Base-by-base conservation (phyloP, 1,140 invertebrate species). In the Drosophila ficusphila region DNA sequence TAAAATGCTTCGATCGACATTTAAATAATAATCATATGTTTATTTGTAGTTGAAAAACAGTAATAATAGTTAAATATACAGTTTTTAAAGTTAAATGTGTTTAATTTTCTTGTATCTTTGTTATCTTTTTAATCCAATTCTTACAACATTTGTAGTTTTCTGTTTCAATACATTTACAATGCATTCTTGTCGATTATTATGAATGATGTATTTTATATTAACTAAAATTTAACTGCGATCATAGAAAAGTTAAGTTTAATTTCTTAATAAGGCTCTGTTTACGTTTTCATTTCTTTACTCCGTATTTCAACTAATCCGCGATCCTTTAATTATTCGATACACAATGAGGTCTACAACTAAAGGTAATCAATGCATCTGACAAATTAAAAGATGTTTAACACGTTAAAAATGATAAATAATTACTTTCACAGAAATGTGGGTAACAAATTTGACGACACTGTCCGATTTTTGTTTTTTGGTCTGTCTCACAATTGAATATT, bases 1-100 rank as follows among this genome's bases (percentile, higher is more conserved):
- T n/a, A n/a, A n/a, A n/a, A n/a, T n/a, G n/a, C n/a, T n/a, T n/a
- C n/a, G n/a, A n/a, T n/a, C n/a, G n/a, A 33, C 41, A 51, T 46
- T 46, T n/a, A 14, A 51, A 61, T 69, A 31, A 39, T 71, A 41
- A 48, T 46, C 71, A 19, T 34, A 23, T 38, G 25, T 41, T 58
- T 49, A 44, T 72, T 57, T 33, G 19, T 65, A 33, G 14, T 61
- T 69, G 39, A 86, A 85, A 85, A 85, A 85, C 81, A 86, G 72
- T 79, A 83, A 68, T 79, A 76, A 76, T 85, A 86, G 53, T 76
- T 86, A 86, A 85, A 81, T 86, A 18, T 86, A 86, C 76, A 86
- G 34, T 57, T 49, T 64, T 29, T 53, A 41, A 52, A 42, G 36
- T 52, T 67, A 49, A 41, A 67, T 64, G 57, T 64, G 29, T 61